phyloP scores from a whole-genome alignment of 37 sponge, comb jelly and placozoan species.

The Cliona cf. orientalis region DNA sequence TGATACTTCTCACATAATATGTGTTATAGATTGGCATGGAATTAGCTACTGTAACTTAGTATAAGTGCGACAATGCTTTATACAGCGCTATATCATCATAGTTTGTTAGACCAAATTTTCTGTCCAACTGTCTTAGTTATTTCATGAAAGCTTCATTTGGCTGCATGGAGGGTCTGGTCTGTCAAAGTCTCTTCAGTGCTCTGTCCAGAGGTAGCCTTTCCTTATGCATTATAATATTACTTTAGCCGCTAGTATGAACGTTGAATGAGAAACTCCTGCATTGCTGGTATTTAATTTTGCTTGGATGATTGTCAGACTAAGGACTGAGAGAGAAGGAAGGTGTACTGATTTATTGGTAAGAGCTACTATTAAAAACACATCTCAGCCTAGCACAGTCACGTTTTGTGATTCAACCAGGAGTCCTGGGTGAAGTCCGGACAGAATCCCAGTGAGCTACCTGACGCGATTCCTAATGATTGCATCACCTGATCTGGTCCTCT shows the following conservation, averaged over 20 bases:
- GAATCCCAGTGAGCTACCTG: conserved; percentile 50
- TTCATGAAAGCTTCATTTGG: conserved; percentile 73
- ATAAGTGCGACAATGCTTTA: no score
- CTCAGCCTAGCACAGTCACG: conserved; percentile 54
- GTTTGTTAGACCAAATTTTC: conserved; percentile 2
- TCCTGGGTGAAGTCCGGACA: conserved; percentile 62
- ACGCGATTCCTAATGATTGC: neutral
- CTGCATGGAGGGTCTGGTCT: conserved; percentile 62
- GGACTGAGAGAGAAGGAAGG: no score
- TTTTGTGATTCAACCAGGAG: conserved; percentile 75
- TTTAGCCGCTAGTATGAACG: conserved; percentile 66
- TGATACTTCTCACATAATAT: no score
- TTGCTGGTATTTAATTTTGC: no score
- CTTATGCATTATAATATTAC: conserved; percentile 61
- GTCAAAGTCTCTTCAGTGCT: conserved; percentile 43
- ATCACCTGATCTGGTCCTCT: neutral
- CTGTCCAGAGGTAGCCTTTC: conserved; percentile 27
- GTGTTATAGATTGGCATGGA: no score
- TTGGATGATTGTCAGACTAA: no score
- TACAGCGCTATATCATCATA: no score
- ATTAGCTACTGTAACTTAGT: no score
- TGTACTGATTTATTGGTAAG: no score
- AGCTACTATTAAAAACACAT: no score
- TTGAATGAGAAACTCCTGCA: conserved; percentile 76
- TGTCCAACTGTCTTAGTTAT: conserved; percentile 47